A percentile compares a stretch with the other conserved stretches of the same genome.
Evolutionary conservation across 2,113 vertebrate species (phyloP).

Genomic region (Numenius arquata): DNA sequence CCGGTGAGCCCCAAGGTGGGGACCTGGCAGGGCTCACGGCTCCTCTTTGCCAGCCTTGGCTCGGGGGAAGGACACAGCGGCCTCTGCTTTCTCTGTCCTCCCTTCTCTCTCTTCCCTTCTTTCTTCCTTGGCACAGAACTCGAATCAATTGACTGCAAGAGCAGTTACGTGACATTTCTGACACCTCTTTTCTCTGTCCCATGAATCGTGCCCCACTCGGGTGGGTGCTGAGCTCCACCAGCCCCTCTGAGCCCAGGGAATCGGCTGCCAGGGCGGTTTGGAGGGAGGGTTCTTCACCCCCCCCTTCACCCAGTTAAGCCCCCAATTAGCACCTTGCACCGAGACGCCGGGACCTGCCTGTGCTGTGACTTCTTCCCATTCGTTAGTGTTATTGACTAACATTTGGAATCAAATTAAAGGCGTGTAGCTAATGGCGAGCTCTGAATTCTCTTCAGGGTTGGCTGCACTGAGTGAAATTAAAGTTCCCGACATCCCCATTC

Average conservation of each 20-base stretch:
- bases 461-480: conserved; percentile 38
- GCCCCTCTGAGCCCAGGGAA: background rate
- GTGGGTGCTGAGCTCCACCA: background rate
- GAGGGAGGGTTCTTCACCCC: background rate
- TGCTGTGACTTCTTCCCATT: background rate
- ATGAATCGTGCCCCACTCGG: rapidly evolving
- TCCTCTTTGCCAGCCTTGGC: background rate
- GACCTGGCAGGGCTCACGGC: background rate
- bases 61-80: background rate
- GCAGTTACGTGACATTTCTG: background rate
- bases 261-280: rapidly evolving
- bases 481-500: background rate
- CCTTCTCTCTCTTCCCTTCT: background rate
- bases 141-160: rapidly evolving
- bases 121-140: background rate
- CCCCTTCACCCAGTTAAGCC: background rate
- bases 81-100: background rate
- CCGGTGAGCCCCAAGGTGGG: background rate
- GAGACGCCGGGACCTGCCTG: background rate
- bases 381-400: background rate
- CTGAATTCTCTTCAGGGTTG: conserved; percentile 30
- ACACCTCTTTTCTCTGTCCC: background rate
- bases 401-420: conserved; percentile 30
- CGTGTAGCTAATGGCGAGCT: background rate
- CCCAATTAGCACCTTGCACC: background rate